Evolutionary conservation across 1,140 invertebrate species (phyloP).

Genomic region (Globodera ellingtonae): DNA sequence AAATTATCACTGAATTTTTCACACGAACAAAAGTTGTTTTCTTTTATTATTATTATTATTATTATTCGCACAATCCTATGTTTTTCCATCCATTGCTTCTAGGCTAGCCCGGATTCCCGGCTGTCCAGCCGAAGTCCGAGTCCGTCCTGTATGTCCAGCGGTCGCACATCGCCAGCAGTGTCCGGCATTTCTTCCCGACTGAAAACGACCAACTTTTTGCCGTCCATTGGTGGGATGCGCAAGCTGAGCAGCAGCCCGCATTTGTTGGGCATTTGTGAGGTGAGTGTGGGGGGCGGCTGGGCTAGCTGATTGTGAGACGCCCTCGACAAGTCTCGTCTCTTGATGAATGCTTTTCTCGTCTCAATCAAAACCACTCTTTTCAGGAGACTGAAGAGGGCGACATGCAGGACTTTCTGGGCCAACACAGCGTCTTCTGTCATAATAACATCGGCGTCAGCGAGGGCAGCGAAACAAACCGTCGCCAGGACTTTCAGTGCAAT

Average conservation of each 20-base stretch:
- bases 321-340: no score
- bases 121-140: constrained; percentile 49
- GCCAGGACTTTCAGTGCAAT: constrained; percentile 9
- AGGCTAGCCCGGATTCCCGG: constrained; percentile 45
- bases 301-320: neutral
- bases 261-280: constrained; percentile 62
- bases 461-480: neutral
- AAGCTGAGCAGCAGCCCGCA: constrained; percentile 62
- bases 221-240: constrained; percentile 53
- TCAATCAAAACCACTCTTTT: neutral
- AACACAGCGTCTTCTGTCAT: neutral
- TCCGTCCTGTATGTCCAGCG: constrained; percentile 49
- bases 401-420: neutral
- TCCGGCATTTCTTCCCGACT: constrained; percentile 50
- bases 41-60: no score
- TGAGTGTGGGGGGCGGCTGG: constrained; percentile 22
- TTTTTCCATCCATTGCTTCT: neutral
- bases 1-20: no score
- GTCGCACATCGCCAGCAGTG: constrained; percentile 50
- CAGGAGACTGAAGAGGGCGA: constrained; percentile 42
- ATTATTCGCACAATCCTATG: neutral
- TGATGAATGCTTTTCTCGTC: no score
- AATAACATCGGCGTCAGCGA: neutral
- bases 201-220: constrained; percentile 48
- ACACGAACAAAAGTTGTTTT: no score